A percentile compares a stretch with the other conserved stretches of the same genome.
These are phyloP conservation scores for Actenoides hombroni DNA, from an alignment of 2,113 vertebrate genomes.

Conservation along the genomic window DNA sequence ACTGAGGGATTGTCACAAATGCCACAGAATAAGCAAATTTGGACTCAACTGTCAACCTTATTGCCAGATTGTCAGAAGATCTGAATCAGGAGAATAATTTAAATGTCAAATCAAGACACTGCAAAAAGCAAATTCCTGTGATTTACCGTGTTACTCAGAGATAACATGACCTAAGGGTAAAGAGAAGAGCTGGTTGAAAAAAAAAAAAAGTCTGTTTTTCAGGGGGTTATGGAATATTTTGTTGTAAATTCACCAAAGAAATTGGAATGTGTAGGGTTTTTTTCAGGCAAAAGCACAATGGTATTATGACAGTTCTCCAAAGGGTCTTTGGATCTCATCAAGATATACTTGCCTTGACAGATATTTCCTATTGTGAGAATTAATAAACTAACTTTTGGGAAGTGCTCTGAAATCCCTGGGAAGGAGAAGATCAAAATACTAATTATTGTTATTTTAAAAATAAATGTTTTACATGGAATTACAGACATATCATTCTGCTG, in stretches of 20 bases:
- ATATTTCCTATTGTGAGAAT: not conserved
- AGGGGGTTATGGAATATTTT: not conserved
- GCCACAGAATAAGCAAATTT: conserved; percentile 46
- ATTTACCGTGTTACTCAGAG: not conserved
- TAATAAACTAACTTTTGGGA: not conserved
- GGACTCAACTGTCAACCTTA: conserved; percentile 45
- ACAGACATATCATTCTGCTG: not conserved
- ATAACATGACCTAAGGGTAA: conserved; percentile 2
- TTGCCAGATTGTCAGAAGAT: conserved; percentile 52
- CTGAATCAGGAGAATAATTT: conserved; percentile 59
- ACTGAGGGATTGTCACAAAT: conserved; percentile 27
- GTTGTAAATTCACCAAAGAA: not conserved
- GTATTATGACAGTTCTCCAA: not conserved
- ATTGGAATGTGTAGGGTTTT: not conserved
- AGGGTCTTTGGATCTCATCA: not conserved
- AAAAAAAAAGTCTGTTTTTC: not conserved
- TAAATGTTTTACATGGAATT: not conserved
- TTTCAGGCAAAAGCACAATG: not conserved
- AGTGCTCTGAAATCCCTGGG: not conserved
- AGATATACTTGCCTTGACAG: not conserved
- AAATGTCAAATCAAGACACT: conserved; percentile 60
- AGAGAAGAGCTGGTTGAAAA: conserved; percentile 1
- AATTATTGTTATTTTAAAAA: not conserved
- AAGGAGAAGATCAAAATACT: not conserved
- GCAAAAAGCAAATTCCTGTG: conserved; percentile 12